Evolutionary conservation across 2,888 invertebrate genomes (phyloP).

Genomic region (Drosophila dives): DNA sequence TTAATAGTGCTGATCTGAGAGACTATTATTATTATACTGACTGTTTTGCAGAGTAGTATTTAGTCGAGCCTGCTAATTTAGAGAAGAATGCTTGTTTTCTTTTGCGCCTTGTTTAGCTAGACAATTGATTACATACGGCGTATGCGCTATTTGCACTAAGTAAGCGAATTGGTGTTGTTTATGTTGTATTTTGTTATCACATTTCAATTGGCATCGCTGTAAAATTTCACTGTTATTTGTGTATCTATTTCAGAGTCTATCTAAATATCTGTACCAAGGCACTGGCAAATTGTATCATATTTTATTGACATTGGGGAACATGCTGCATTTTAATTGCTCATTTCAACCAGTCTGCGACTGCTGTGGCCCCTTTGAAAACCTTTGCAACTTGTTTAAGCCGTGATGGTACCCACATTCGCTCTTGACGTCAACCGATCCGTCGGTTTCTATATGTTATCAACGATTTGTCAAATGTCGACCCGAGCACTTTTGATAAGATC

Average conservation of each 20-base stretch:
- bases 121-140: slow-evolving; percentile 58
- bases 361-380: slow-evolving; percentile 7
- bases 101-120: slow-evolving; percentile 19
- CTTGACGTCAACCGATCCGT: slow-evolving; percentile 64
- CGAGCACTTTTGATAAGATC: slow-evolving; percentile 53
- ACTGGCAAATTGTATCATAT: slow-evolving; percentile 22
- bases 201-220: slow-evolving; percentile 32
- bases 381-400: background rate
- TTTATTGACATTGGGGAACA: slow-evolving; percentile 19
- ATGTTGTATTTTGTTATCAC: slow-evolving; percentile 15
- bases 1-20: too few relatives aligned
- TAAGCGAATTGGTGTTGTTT: slow-evolving; percentile 4
- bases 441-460: slow-evolving; percentile 51
- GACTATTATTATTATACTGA: too few relatives aligned
- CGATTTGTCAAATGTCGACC: slow-evolving; percentile 59
- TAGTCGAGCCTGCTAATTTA: background rate
- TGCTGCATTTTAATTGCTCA: slow-evolving; percentile 57
- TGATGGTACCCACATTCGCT: slow-evolving; percentile 24
- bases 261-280: background rate
- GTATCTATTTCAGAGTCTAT: background rate
- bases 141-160: slow-evolving; percentile 58
- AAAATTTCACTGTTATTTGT: slow-evolving; percentile 43
- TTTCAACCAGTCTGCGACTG: slow-evolving; percentile 1
- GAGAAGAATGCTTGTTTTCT: background rate
- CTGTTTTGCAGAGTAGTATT: background rate